Conservation (phyloP, 2,797 vertebrate genomes). For the Psittacula derbiana region DNA sequence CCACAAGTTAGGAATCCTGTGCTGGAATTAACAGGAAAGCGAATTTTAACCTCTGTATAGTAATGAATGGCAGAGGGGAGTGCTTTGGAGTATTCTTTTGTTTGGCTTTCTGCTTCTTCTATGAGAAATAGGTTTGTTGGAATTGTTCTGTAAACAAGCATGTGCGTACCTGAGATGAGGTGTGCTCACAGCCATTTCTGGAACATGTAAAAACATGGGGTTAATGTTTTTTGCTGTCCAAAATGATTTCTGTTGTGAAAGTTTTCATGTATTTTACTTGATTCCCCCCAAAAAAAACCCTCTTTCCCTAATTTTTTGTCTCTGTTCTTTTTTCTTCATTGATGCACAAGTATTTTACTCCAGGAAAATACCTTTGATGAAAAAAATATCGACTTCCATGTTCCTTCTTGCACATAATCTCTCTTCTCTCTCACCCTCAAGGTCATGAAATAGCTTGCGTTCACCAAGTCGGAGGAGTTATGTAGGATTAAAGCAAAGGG, state of each 20-base stretch:
- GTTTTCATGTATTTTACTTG: not conserved
- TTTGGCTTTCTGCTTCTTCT: not conserved
- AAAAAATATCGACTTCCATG: not conserved
- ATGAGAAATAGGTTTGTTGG: not conserved
- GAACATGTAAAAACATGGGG: not conserved
- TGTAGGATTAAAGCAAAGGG: not conserved
- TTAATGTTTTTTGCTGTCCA: not conserved
- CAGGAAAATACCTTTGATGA: not conserved
- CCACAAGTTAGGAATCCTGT: rapidly evolving
- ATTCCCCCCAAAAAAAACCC: not conserved
- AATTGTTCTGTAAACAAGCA: not conserved
- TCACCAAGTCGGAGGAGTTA: not conserved
- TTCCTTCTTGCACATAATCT: not conserved
- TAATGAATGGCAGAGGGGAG: rapidly evolving
- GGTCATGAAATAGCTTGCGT: not conserved
- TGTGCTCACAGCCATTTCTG: not conserved
- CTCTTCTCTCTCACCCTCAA: not conserved
- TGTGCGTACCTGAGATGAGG: not conserved
- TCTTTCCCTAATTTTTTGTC: not conserved
- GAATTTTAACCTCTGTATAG: not conserved
- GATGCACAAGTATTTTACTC: not conserved
- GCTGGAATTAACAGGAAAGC: not conserved
- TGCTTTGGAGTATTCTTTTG: not conserved
- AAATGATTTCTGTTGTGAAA: not conserved
- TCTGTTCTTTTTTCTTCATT: rapidly evolving